Percentiles rank a stretch among this genome's conserved stretches.
These are phyloP conservation scores for Oreocharis arfaki DNA, from an alignment of 2,113 vertebrate species.

Conservation along the genomic window DNA sequence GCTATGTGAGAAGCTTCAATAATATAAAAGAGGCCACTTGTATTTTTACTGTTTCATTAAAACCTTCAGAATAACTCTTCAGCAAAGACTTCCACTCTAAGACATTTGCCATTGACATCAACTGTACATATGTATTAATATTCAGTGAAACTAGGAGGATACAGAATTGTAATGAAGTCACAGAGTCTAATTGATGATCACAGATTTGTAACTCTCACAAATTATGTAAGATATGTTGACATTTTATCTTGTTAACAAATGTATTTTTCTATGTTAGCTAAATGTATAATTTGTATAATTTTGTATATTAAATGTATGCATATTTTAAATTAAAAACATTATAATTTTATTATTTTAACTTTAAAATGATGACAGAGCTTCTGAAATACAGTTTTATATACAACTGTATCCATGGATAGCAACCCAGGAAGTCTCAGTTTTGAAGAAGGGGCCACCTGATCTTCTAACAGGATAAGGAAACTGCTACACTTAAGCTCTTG, in stretches of 20 bases:
- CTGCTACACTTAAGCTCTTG: neutral
- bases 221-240: constrained; percentile 61
- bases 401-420: neutral
- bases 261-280: constrained; percentile 79
- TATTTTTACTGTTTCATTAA: neutral
- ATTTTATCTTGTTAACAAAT: constrained; percentile 73
- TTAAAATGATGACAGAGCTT: neutral
- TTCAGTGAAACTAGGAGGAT: constrained; percentile 12
- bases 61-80: neutral
- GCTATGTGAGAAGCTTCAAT: neutral
- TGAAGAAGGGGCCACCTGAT: neutral
- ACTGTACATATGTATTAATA: constrained; percentile 47
- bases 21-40: neutral
- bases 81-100: neutral
- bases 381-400: neutral
- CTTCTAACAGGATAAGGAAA: neutral
- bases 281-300: constrained; percentile 78
- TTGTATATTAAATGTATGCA: constrained; percentile 75
- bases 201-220: constrained; percentile 49
- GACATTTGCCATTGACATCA: neutral
- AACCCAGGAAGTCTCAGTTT: neutral
- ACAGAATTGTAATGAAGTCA: neutral
- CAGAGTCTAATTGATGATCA: constrained; percentile 35
- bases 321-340: constrained; percentile 70
- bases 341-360: neutral